phyloP scores from a whole-genome alignment of 2,888 invertebrate genomes.

The Shargacucullia verbasci region DNA sequence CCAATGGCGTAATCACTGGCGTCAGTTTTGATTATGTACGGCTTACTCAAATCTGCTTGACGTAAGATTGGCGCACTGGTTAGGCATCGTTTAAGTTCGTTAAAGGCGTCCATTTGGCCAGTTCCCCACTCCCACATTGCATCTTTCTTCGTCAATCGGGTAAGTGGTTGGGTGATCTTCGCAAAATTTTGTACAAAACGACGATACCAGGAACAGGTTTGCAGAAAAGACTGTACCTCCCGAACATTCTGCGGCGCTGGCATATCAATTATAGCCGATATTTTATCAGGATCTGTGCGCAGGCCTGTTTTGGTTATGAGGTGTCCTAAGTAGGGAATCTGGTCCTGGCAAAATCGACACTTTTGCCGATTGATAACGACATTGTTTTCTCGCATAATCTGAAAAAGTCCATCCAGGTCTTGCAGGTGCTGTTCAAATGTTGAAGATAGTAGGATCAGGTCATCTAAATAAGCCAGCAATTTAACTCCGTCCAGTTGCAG shows the following conservation, averaged over 20 bases:
- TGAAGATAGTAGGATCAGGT: slow-evolving; percentile 53
- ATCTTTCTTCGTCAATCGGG: slow-evolving; percentile 55
- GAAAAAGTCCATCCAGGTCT: too few species aligned
- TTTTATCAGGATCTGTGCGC: slow-evolving; percentile 42
- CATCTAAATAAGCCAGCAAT: slow-evolving; percentile 58
- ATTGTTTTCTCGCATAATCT: too few species aligned
- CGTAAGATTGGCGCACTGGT: too few species aligned
- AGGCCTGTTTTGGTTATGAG: too few species aligned
- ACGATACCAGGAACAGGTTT: slow-evolving; percentile 48
- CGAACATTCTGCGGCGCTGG: slow-evolving; percentile 41
- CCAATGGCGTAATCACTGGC: slow-evolving; percentile 59
- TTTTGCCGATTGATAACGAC: too few species aligned
- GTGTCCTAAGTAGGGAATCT: too few species aligned
- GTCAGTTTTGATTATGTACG: slow-evolving; percentile 54
- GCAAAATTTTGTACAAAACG: slow-evolving; percentile 54
- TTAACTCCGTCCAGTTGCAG: slow-evolving; percentile 24
- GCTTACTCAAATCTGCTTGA: slow-evolving; percentile 32
- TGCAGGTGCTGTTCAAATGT: slow-evolving; percentile 46
- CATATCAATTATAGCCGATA: slow-evolving; percentile 34
- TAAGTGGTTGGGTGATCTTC: slow-evolving; percentile 47
- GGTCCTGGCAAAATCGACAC: too few species aligned
- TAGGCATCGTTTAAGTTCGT: slow-evolving; percentile 48
- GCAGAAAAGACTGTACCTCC: slow-evolving; percentile 47
- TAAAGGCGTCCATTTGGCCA: slow-evolving; percentile 47
- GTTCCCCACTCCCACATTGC: slow-evolving; percentile 50